Conservation (phyloP, 2,113 vertebrate species). For the Piaya cayana region DNA sequence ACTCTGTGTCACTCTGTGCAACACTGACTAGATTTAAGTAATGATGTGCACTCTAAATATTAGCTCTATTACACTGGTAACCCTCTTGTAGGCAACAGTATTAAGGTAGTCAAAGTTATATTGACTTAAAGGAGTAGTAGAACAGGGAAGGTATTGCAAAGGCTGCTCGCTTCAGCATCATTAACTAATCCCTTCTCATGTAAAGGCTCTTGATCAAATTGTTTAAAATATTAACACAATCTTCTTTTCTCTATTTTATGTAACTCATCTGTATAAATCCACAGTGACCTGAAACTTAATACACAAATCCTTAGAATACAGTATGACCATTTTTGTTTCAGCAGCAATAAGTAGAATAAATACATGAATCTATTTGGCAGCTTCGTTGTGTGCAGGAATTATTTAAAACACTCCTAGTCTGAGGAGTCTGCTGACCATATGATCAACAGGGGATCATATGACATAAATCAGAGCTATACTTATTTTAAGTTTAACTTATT, state of each 20-base stretch:
- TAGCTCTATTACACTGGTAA: neutral
- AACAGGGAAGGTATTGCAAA: neutral
- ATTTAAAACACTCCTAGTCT: slow-evolving; percentile 4
- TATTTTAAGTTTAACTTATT: slow-evolving; percentile 18
- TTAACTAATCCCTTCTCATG: slow-evolving; percentile 1
- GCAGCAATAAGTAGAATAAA: neutral
- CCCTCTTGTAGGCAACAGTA: neutral
- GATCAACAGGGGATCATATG: slow-evolving; percentile 26
- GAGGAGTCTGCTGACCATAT: slow-evolving; percentile 1
- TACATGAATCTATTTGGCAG: slow-evolving; percentile 12
- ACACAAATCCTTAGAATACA: neutral
- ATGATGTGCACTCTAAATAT: neutral
- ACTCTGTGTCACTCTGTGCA: neutral
- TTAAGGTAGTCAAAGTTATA: neutral
- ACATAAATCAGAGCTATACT: slow-evolving; percentile 26
- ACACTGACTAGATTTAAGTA: neutral
- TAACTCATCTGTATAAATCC: slow-evolving; percentile 5
- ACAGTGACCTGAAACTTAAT: neutral
- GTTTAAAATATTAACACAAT: slow-evolving; percentile 8
- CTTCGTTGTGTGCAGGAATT: neutral
- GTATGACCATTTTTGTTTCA: neutral
- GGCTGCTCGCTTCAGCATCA: neutral
- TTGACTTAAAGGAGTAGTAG: neutral
- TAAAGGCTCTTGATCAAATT: neutral
- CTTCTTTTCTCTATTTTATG: neutral